Evolutionary conservation across 2,113 vertebrate species (phyloP).

Genomic region (Aleadryas rufinucha): DNA sequence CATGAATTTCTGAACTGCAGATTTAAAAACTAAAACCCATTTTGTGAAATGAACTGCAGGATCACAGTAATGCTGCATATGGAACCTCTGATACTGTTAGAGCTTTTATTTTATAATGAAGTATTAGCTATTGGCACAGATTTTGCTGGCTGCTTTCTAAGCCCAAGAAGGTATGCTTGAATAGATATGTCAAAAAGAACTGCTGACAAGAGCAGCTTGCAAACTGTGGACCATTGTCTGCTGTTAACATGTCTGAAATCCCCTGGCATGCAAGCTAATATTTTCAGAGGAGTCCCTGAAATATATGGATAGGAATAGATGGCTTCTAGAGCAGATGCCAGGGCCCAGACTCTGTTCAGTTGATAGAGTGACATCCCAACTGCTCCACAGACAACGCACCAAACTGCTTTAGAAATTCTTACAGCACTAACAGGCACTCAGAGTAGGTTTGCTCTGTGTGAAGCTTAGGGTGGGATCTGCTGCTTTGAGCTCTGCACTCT

Average conservation of each 20-base stretch:
- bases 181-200: constrained; percentile 56
- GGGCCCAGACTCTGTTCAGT: neutral
- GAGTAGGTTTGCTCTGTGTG: neutral
- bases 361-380: neutral
- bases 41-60: neutral
- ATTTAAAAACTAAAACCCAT: neutral
- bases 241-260: constrained; percentile 42
- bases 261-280: neutral
- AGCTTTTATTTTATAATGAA: constrained; percentile 20
- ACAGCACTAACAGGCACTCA: neutral
- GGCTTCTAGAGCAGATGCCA: neutral
- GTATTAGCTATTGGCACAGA: constrained; percentile 31
- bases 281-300: neutral
- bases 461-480: neutral
- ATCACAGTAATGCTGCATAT: neutral
- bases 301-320: neutral
- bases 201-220: constrained; percentile 58
- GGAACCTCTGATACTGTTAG: neutral
- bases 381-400: neutral
- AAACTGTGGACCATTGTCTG: constrained; percentile 50
- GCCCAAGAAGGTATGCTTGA: constrained; percentile 36
- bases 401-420: neutral
- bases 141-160: constrained; percentile 13
- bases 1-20: neutral
- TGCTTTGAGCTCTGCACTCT: neutral